Percentiles rank a stretch among this genome's conserved stretches.
Evolutionary conservation across 2,113 vertebrate genomes (phyloP).

Genomic region (Atrichornis clamosus): DNA sequence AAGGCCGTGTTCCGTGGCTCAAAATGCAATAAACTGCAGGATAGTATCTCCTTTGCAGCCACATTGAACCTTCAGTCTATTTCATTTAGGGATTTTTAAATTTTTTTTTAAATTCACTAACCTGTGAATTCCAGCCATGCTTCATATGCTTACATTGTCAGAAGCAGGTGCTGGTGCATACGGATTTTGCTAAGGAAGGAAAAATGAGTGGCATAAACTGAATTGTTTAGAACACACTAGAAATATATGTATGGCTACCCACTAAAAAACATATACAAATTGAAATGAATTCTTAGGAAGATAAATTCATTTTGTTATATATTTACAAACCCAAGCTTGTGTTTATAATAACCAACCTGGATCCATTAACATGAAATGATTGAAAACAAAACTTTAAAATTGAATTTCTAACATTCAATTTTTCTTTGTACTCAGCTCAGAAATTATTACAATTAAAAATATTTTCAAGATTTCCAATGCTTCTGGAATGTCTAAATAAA

Average conservation of each 20-base stretch:
- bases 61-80: slow-evolving; percentile 12
- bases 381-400: not conserved
- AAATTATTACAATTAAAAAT: not conserved
- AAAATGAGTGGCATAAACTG: not conserved
- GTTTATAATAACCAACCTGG: not conserved
- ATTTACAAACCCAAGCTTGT: not conserved
- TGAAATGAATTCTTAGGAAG: not conserved
- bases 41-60: slow-evolving; percentile 20
- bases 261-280: not conserved
- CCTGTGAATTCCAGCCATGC: not conserved
- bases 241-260: not conserved
- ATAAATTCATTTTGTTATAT: not conserved
- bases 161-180: slow-evolving; percentile 1
- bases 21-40: slow-evolving; percentile 49
- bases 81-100: not conserved
- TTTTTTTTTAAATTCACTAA: not conserved
- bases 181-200: not conserved
- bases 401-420: not conserved
- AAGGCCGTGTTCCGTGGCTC: slow-evolving; percentile 53
- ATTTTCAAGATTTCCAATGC: not conserved
- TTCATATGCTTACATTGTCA: slow-evolving; percentile 12
- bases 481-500: not conserved
- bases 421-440: not conserved
- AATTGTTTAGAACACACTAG: not conserved
- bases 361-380: not conserved